These are phyloP conservation scores for Clupea harengus DNA, from an alignment of 2,113 vertebrate species.

Conservation along the genomic window DNA sequence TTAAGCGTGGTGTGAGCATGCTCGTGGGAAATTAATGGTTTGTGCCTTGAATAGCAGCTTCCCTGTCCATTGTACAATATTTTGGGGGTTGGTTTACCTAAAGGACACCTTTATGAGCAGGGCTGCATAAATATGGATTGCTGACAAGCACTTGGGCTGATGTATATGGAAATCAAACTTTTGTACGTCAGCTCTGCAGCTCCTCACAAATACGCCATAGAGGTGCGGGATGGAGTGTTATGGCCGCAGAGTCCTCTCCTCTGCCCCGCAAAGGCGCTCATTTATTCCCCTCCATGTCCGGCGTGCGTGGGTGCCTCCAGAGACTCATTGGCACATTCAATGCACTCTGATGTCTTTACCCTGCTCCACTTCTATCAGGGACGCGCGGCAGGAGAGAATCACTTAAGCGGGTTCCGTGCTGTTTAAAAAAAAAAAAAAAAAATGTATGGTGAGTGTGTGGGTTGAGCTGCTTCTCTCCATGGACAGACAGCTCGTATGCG, in stretches of 20 bases:
- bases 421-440: too few relatives aligned
- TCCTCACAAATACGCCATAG: neutral
- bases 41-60: constrained; percentile 60
- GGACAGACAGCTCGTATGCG: neutral
- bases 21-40: constrained; percentile 76
- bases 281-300: neutral
- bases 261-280: neutral
- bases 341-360: neutral
- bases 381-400: neutral
- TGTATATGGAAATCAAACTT: constrained; percentile 47
- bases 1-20: constrained; percentile 60
- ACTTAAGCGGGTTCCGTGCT: neutral
- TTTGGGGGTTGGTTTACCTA: constrained; percentile 56
- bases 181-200: constrained; percentile 21
- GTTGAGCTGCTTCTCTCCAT: neutral
- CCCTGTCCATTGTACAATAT: constrained; percentile 58
- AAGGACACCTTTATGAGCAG: constrained; percentile 62
- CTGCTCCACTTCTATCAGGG: neutral
- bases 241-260: neutral
- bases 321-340: constrained; percentile 4
- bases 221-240: neutral
- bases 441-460: neutral
- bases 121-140: constrained; percentile 36
- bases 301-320: neutral
- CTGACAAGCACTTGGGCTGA: constrained; percentile 47